Percentiles rank a stretch among this genome's conserved stretches.
Evolutionary conservation across 2,113 vertebrate species (phyloP).

Genomic region (Lipophrys pholis): DNA sequence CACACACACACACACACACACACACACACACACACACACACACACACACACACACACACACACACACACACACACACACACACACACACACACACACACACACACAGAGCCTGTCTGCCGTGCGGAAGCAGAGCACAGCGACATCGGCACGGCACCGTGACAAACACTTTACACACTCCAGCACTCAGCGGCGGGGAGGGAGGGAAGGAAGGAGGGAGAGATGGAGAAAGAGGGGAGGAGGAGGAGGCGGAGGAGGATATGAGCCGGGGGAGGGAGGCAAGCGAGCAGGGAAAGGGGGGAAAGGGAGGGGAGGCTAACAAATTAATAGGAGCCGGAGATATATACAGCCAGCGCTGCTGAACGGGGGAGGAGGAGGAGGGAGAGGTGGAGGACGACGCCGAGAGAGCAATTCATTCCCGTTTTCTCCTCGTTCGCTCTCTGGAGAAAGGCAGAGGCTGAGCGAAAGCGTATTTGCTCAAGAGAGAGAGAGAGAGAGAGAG

Average conservation of each 20-base stretch:
- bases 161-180: conserved; percentile 82
- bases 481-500: conserved; percentile 28
- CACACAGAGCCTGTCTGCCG: conserved; percentile 66
- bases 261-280: conserved; percentile 46
- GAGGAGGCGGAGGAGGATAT: conserved; percentile 68
- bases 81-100: conserved; percentile 51
- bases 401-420: conserved; percentile 80
- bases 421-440: conserved; percentile 75
- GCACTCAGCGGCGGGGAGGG: conserved; percentile 71
- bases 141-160: conserved; percentile 79
- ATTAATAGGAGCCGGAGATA: conserved; percentile 80
- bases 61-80: conserved; percentile 63
- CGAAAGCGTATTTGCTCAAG: conserved; percentile 58
- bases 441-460: conserved; percentile 73
- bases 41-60: conserved; percentile 63
- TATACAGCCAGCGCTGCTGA: conserved; percentile 73
- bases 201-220: conserved; percentile 45
- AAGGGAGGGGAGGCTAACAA: conserved; percentile 67
- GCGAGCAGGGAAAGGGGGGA: not conserved
- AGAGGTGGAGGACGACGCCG: conserved; percentile 50
- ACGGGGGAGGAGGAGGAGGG: conserved; percentile 33
- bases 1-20: conserved; percentile 22
- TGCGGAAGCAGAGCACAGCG: conserved; percentile 69
- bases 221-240: conserved; percentile 25
- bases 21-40: conserved; percentile 7